Percentiles rank a stretch among this genome's conserved stretches.
Evolutionary conservation across 2,797 vertebrate species (phyloP).

Genomic region (Tokudaia tokunoshimensis): DNA sequence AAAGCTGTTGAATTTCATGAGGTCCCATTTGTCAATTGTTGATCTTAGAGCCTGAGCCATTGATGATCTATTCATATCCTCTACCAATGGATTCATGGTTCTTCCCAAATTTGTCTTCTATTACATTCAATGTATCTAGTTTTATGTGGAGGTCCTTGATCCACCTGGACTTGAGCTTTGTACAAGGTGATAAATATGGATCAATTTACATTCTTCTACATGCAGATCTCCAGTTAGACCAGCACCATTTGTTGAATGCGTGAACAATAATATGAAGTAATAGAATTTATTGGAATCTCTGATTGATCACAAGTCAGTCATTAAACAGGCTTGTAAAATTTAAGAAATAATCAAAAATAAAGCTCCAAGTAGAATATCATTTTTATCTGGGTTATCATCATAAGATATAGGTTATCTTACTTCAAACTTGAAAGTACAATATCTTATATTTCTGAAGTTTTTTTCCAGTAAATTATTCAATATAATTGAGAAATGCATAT

Average conservation of each 20-base stretch:
- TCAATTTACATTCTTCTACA: no score
- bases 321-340: not conserved
- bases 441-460: conserved; percentile 11
- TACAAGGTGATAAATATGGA: no score
- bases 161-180: no score
- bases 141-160: no score
- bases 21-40: no score
- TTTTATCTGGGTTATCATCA: not conserved
- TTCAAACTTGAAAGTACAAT: conserved; percentile 2
- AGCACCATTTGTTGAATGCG: not conserved
- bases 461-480: not conserved
- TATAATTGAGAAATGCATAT: not conserved
- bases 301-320: conserved; percentile 35
- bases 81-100: no score
- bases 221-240: no score
- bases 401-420: conserved; percentile 2
- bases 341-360: conserved; percentile 41
- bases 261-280: conserved; percentile 9
- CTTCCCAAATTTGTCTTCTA: no score
- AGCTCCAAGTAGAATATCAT: conserved; percentile 1
- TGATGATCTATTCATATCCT: no score
- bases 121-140: no score
- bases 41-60: no score
- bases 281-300: not conserved
- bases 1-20: no score